Percentiles rank a stretch among this genome's conserved stretches.
phyloP scores from a whole-genome alignment of 2,113 vertebrate genomes.

The Macrotis lagotis region DNA sequence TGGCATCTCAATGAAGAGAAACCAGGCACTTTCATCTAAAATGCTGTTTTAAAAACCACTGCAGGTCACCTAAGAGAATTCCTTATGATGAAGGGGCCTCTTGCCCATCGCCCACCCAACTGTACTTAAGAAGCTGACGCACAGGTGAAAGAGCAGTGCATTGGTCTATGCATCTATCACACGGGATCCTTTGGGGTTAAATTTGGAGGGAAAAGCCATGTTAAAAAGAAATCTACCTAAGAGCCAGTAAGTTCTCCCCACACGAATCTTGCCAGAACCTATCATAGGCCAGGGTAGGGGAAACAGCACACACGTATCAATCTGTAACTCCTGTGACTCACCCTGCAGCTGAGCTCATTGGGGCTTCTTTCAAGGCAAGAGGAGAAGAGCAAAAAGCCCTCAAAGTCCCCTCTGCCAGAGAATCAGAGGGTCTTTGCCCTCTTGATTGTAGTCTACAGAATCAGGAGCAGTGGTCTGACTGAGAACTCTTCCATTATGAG shows the following conservation, averaged over 20 bases:
- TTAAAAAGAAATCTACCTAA: neutral
- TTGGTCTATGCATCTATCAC: neutral
- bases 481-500: neutral
- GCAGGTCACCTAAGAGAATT: slow-evolving; percentile 41
- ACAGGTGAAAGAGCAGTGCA: neutral
- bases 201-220: neutral
- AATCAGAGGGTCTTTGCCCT: slow-evolving; percentile 12
- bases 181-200: neutral
- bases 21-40: slow-evolving; percentile 73
- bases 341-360: neutral
- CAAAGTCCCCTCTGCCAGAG: neutral
- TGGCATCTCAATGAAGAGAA: slow-evolving; percentile 59
- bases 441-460: neutral
- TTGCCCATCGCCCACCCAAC: neutral
- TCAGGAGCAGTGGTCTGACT: neutral
- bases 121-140: slow-evolving; percentile 12
- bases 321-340: too few species aligned
- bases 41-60: slow-evolving; percentile 48
- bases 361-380: neutral
- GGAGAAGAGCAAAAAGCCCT: neutral
- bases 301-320: too few species aligned
- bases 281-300: too few species aligned
- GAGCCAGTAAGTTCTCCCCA: neutral
- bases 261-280: neutral
- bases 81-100: slow-evolving; percentile 6